A percentile compares a stretch with the other conserved stretches of the same genome.
phyloP scores from a whole-genome alignment of 2,888 invertebrate species.

The Artemia sp. region DNA sequence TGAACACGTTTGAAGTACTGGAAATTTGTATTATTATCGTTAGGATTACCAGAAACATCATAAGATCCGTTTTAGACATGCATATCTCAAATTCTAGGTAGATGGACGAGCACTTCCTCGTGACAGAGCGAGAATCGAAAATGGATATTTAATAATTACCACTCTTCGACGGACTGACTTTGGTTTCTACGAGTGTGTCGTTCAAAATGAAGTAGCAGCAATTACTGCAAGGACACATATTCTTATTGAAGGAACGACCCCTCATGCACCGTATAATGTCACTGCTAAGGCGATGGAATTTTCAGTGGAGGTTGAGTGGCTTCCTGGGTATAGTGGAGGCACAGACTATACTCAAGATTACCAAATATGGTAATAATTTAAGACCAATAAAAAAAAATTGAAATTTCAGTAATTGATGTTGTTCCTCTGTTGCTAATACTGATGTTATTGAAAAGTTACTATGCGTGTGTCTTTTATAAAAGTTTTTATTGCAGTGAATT shows the following conservation, averaged over 20 bases:
- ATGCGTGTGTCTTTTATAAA: background rate
- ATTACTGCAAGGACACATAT: conserved; percentile 73
- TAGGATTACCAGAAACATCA: too few relatives aligned
- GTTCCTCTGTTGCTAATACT: conserved; percentile 11
- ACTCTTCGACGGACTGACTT: conserved; percentile 72
- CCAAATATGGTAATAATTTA: conserved; percentile 54
- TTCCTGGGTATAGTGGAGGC: conserved; percentile 84
- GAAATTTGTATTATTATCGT: too few relatives aligned
- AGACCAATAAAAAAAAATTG: conserved; percentile 2
- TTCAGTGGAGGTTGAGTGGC: conserved; percentile 75
- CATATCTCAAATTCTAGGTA: conserved; percentile 34
- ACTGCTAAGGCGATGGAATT: conserved; percentile 76
- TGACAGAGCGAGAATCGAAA: conserved; percentile 54
- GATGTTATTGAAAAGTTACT: background rate
- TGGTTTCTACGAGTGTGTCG: conserved; percentile 88
- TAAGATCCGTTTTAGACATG: too few relatives aligned
- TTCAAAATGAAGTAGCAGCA: conserved; percentile 87
- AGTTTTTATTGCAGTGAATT: too few relatives aligned
- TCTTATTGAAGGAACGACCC: conserved; percentile 83
- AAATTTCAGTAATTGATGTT: background rate
- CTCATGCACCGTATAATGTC: conserved; percentile 90
- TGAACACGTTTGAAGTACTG: too few relatives aligned
- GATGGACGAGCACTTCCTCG: conserved; percentile 66
- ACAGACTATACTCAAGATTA: conserved; percentile 88
- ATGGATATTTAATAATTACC: conserved; percentile 81